Evolutionary conservation across 2,113 vertebrate genomes (phyloP).

Genomic region (Hiodon tergisus): DNA sequence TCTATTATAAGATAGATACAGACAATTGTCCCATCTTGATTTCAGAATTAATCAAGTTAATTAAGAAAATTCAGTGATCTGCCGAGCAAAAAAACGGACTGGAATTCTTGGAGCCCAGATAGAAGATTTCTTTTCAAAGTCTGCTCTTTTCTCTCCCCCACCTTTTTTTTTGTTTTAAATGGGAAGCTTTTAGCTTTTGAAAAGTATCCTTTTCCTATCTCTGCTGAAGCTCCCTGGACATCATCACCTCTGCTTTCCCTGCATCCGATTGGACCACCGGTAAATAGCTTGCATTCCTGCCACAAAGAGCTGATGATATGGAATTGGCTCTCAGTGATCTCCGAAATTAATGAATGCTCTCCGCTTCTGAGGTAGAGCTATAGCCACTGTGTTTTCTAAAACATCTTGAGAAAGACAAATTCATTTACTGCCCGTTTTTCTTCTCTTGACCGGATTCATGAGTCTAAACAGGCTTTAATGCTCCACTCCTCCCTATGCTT

Average conservation of each 20-base stretch:
- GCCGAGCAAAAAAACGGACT: slow-evolving; percentile 25
- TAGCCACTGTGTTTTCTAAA: slow-evolving; percentile 47
- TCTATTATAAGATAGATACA: too few relatives aligned
- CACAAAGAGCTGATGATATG: slow-evolving; percentile 66
- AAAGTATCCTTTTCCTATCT: slow-evolving; percentile 72
- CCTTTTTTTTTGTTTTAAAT: slow-evolving; percentile 62
- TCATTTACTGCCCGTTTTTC: slow-evolving; percentile 56
- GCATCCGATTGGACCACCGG: slow-evolving; percentile 46
- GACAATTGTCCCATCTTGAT: background rate
- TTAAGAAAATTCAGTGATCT: slow-evolving; percentile 14
- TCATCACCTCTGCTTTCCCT: slow-evolving; percentile 67
- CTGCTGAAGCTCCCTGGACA: slow-evolving; percentile 50
- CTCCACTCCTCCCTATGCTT: slow-evolving; percentile 23
- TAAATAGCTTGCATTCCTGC: slow-evolving; percentile 74
- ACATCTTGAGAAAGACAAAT: slow-evolving; percentile 55
- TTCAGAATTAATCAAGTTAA: slow-evolving; percentile 16
- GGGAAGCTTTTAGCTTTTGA: slow-evolving; percentile 73
- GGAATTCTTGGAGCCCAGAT: slow-evolving; percentile 52
- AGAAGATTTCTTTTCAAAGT: slow-evolving; percentile 58
- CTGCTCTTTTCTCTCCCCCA: slow-evolving; percentile 48
- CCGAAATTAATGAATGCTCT: slow-evolving; percentile 69
- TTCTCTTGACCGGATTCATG: slow-evolving; percentile 32
- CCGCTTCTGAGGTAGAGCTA: slow-evolving; percentile 41
- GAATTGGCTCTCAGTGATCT: slow-evolving; percentile 52
- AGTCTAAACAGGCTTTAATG: slow-evolving; percentile 46